These are phyloP conservation scores for Scaptomyza pallida DNA, from an alignment of 1,140 invertebrate species.

Conservation along the genomic window DNA sequence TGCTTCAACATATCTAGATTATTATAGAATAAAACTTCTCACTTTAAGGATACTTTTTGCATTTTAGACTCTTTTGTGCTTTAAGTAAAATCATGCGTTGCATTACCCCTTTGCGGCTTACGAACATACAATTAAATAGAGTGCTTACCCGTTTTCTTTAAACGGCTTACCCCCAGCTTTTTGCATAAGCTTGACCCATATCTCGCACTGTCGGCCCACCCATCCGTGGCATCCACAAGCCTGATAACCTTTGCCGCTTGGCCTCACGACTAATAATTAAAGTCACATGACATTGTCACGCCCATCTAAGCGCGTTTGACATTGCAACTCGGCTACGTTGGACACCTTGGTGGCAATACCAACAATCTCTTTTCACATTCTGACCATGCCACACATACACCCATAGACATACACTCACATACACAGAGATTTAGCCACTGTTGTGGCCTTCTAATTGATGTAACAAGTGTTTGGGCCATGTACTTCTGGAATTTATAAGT, in stretches of 20 bases:
- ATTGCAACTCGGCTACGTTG: slow-evolving; percentile 41
- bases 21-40: too few relatives aligned
- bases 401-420: slow-evolving; percentile 5
- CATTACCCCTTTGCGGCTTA: neutral
- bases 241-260: slow-evolving; percentile 39
- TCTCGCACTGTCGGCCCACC: neutral
- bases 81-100: neutral
- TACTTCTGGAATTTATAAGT: slow-evolving; percentile 79
- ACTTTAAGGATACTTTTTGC: neutral
- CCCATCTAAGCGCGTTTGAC: slow-evolving; percentile 40
- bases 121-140: slow-evolving; percentile 37
- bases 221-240: slow-evolving; percentile 11
- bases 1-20: too few relatives aligned
- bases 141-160: slow-evolving; percentile 9
- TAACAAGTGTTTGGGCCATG: slow-evolving; percentile 83
- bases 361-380: slow-evolving; percentile 68
- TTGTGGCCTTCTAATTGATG: slow-evolving; percentile 82
- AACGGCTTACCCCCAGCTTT: neutral
- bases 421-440: slow-evolving; percentile 41
- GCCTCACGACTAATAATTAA: slow-evolving; percentile 54
- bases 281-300: slow-evolving; percentile 44
- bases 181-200: slow-evolving; percentile 12
- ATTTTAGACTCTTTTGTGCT: neutral
- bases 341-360: slow-evolving; percentile 58
- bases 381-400: slow-evolving; percentile 38